Evolutionary conservation across 2,888 invertebrate genomes (phyloP).

Genomic region (Orthonevra nobilis): DNA sequence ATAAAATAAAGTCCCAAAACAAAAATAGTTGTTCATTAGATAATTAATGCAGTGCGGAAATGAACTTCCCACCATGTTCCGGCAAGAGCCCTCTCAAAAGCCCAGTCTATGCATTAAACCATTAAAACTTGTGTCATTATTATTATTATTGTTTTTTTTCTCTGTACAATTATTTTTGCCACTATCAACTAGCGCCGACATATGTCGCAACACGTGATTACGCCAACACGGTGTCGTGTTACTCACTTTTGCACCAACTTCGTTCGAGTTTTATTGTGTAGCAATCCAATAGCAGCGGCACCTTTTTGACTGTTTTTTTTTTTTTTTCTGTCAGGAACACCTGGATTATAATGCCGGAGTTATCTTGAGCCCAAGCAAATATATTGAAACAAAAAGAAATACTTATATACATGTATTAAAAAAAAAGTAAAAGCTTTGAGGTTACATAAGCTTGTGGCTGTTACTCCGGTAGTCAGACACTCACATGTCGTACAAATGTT

Average conservation of each 20-base stretch:
- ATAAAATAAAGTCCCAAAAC: too few relatives aligned
- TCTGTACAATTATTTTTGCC: slow-evolving; percentile 8
- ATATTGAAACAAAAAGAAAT: slow-evolving; percentile 13
- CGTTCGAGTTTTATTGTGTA: slow-evolving; percentile 8
- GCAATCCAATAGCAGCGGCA: background rate
- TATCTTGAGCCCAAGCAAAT: slow-evolving; percentile 22
- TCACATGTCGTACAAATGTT: slow-evolving; percentile 22
- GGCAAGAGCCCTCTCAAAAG: slow-evolving; percentile 15
- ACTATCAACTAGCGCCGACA: slow-evolving; percentile 32
- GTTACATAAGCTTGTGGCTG: slow-evolving; percentile 46
- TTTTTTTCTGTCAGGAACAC: slow-evolving; percentile 45
- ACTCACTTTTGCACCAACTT: slow-evolving; percentile 15
- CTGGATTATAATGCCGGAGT: slow-evolving; percentile 48
- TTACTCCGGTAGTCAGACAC: slow-evolving; percentile 10
- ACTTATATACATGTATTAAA: too few relatives aligned
- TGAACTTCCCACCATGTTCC: too few relatives aligned
- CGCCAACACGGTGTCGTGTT: slow-evolving; percentile 43
- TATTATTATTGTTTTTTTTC: background rate
- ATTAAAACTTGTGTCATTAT: slow-evolving; percentile 29
- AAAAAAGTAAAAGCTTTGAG: background rate
- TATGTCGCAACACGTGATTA: slow-evolving; percentile 68
- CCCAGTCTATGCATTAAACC: slow-evolving; percentile 35
- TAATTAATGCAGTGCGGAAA: too few relatives aligned
- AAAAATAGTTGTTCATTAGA: too few relatives aligned
- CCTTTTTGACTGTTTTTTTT: slow-evolving; percentile 17